Evolutionary conservation across 2,888 invertebrate species (phyloP).

Genomic region (Polydrusus pterygomalis): DNA sequence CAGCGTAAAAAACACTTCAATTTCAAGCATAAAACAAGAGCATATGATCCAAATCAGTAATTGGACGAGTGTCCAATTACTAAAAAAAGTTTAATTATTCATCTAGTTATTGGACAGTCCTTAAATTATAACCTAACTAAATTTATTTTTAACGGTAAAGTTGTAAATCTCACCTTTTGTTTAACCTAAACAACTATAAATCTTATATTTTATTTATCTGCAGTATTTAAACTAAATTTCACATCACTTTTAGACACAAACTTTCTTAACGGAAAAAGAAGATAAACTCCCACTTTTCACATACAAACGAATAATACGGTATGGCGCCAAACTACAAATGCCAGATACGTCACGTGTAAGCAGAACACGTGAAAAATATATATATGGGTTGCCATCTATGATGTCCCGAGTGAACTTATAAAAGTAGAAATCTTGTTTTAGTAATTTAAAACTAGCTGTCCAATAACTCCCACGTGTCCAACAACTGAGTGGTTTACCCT

Average conservation of each 20-base stretch:
- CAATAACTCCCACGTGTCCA: conserved; percentile 31
- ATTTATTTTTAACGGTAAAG: conserved; percentile 2
- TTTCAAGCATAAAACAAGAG: not conserved
- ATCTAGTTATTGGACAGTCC: conserved; percentile 20
- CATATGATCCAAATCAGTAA: conserved; percentile 28
- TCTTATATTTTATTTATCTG: too few relatives aligned
- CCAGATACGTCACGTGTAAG: not conserved
- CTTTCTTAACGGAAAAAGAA: conserved; percentile 6
- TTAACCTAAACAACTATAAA: not conserved
- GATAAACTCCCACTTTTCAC: conserved; percentile 15
- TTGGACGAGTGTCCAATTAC: conserved; percentile 33
- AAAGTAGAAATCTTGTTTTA: conserved; percentile 18
- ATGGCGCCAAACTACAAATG: not conserved
- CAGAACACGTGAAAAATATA: not conserved
- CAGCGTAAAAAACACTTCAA: conserved; percentile 1
- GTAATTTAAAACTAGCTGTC: conserved; percentile 9
- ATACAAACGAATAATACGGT: conserved; percentile 7
- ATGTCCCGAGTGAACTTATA: not conserved
- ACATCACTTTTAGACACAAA: not conserved
- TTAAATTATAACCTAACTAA: conserved; percentile 34
- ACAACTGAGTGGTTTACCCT: conserved; percentile 35
- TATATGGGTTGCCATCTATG: not conserved
- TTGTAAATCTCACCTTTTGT: conserved; percentile 7
- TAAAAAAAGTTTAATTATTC: not conserved
- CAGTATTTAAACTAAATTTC: not conserved